Conservation (phyloP, 2,888 invertebrate genomes). For the Cheilosia urbana region DNA sequence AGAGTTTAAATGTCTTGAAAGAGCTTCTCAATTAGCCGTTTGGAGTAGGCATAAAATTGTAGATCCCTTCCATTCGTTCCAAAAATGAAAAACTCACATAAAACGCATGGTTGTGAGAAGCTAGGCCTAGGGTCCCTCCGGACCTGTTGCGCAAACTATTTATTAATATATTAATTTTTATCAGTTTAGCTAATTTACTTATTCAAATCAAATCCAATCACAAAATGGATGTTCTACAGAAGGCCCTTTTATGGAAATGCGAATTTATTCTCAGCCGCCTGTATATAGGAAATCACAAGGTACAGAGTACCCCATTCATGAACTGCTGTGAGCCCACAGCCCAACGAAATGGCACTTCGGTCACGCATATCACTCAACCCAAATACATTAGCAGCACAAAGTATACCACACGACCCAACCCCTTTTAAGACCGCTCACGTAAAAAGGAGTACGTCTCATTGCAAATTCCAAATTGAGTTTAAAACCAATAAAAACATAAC, state of each 20-base stretch:
- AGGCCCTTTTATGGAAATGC: background rate
- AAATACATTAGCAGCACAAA: conserved; percentile 27
- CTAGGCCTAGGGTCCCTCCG: no score
- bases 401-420: conserved; percentile 21
- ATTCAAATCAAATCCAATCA: no score
- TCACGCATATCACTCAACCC: conserved; percentile 39
- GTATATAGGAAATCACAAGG: background rate
- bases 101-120: no score
- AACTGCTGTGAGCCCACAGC: background rate
- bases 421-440: background rate
- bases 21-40: no score
- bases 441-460: conserved; percentile 11
- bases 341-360: conserved; percentile 29
- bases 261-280: background rate
- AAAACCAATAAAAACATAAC: conserved; percentile 57
- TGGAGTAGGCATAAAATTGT: no score
- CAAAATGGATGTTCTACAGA: background rate
- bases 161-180: no score
- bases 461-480: conserved; percentile 63
- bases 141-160: no score
- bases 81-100: no score
- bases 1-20: no score
- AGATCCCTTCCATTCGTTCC: no score
- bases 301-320: background rate
- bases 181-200: no score